Conservation (phyloP, 2,797 vertebrate species). For the Protonibea diacanthus region DNA sequence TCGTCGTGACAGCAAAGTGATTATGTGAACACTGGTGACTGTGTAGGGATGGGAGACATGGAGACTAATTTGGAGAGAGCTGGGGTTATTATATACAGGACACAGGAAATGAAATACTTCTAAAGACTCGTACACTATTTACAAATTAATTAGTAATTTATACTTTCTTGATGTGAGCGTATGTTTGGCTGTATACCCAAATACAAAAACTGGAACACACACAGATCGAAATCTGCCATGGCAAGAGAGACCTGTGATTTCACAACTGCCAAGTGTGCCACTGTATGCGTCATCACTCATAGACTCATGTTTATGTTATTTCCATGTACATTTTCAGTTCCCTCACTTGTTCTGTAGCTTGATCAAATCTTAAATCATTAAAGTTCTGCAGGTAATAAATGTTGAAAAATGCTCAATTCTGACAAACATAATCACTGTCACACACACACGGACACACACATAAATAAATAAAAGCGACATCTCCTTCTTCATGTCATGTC, state of each 20-base stretch:
- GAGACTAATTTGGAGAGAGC: background rate
- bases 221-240: background rate
- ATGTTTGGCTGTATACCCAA: background rate
- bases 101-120: background rate
- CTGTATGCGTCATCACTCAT: conserved; percentile 4
- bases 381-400: conserved; percentile 4
- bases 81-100: background rate
- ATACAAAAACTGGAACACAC: background rate
- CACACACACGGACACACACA: conserved; percentile 20
- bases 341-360: background rate
- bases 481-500: conserved; percentile 70
- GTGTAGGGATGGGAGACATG: background rate
- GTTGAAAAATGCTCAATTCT: conserved; percentile 3
- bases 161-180: background rate
- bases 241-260: background rate
- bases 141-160: background rate
- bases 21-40: conserved; percentile 1
- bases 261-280: background rate
- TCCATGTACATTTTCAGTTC: background rate
- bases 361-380: too few species aligned
- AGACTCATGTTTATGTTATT: background rate
- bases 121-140: background rate
- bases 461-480: conserved; percentile 52
- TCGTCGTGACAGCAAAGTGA: conserved; percentile 22
- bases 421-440: conserved; percentile 13